These are phyloP conservation scores for Laothoe populi DNA, from an alignment of 2,888 invertebrate genomes.

Conservation along the genomic window DNA sequence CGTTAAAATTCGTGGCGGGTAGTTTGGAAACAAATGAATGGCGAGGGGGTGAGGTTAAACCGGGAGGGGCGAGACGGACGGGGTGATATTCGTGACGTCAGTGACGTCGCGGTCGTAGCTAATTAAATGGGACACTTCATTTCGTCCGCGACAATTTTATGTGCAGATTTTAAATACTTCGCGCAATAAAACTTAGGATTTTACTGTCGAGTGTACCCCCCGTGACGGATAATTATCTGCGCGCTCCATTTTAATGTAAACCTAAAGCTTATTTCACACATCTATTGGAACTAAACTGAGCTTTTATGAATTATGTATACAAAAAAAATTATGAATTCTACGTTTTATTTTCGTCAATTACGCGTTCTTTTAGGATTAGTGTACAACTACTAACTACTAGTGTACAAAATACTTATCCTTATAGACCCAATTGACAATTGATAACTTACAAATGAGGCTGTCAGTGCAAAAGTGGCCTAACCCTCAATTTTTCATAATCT, in stretches of 20 bases:
- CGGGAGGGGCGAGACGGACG: slow-evolving; percentile 29
- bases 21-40: slow-evolving; percentile 67
- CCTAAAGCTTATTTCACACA: neutral
- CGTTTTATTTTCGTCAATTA: too few species aligned
- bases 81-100: slow-evolving; percentile 47
- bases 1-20: slow-evolving; percentile 78
- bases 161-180: slow-evolving; percentile 65
- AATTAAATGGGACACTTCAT: slow-evolving; percentile 76
- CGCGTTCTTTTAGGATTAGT: too few species aligned
- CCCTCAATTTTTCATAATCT: too few species aligned
- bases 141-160: slow-evolving; percentile 74
- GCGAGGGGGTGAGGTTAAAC: slow-evolving; percentile 28
- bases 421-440: too few species aligned
- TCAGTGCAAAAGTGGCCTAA: too few species aligned
- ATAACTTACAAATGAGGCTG: too few species aligned
- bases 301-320: neutral
- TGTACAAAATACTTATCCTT: too few species aligned
- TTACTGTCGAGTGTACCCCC: slow-evolving; percentile 63
- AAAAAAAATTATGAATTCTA: too few species aligned
- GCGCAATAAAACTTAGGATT: slow-evolving; percentile 68
- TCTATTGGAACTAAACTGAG: neutral
- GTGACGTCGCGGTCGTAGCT: slow-evolving; percentile 64
- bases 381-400: too few species aligned
- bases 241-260: slow-evolving; percentile 34
- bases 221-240: slow-evolving; percentile 67